Percentiles rank a stretch among this genome's conserved stretches.
These are phyloP conservation scores for Oikopleura dioica DNA, from an alignment of 23 tunicate species.

Conservation along the genomic window DNA sequence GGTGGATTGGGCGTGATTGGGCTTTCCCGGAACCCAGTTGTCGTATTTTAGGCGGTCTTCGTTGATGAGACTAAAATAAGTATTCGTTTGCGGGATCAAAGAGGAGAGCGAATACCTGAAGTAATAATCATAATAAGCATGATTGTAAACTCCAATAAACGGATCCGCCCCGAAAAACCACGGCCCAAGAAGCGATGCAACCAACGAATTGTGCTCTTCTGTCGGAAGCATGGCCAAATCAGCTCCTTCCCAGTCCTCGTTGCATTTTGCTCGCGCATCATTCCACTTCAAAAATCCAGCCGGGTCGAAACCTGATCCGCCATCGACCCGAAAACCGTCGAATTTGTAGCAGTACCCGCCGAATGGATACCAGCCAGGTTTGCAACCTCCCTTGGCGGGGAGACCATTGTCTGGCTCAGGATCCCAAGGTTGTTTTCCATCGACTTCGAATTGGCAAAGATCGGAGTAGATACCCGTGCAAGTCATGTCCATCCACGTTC, in stretches of 20 bases:
- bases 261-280: too few species aligned
- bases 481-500: conserved; percentile 3
- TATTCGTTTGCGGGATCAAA: too few species aligned
- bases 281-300: too few species aligned
- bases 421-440: neutral
- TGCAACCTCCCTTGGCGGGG: conserved; percentile 1
- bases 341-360: neutral
- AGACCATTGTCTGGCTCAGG: neutral
- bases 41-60: neutral
- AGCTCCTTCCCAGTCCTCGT: neutral
- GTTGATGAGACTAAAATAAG: neutral
- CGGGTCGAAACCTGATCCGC: too few species aligned
- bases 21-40: neutral
- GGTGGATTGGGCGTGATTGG: neutral
- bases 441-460: neutral
- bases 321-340: neutral
- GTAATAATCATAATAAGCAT: conserved; percentile 8
- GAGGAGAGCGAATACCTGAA: too few species aligned
- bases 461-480: neutral
- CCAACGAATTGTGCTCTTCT: neutral
- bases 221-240: neutral
- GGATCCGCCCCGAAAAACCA: neutral
- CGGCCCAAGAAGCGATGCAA: neutral
- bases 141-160: neutral
- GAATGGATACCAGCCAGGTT: neutral